A percentile compares a stretch with the other conserved stretches of the same genome.
These are phyloP conservation scores for Hippocampus guttulatus DNA, from an alignment of 2,113 vertebrate species.

Conservation along the genomic window DNA sequence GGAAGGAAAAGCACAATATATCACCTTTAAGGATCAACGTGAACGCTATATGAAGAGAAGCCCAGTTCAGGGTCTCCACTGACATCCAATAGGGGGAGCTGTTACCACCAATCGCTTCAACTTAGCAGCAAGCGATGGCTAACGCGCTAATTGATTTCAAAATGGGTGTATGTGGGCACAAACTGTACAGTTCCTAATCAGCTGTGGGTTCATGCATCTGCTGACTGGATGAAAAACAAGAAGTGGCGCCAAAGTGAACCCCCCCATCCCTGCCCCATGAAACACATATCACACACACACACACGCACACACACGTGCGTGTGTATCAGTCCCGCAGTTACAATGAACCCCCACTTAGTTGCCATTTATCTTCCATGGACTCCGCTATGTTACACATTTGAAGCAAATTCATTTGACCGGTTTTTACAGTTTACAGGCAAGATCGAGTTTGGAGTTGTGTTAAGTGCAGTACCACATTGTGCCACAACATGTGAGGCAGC, in stretches of 20 bases:
- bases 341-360: neutral
- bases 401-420: too few relatives aligned
- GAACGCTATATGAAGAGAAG: neutral
- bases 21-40: neutral
- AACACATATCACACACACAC: neutral
- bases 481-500: neutral
- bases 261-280: slow-evolving; percentile 20
- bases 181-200: neutral
- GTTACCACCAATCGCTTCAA: too few relatives aligned
- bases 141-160: neutral
- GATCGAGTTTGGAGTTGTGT: neutral
- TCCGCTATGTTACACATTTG: too few relatives aligned
- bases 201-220: neutral
- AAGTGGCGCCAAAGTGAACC: neutral
- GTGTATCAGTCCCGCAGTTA: neutral
- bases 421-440: neutral
- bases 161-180: neutral
- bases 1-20: neutral
- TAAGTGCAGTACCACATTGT: neutral
- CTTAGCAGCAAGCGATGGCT: too few relatives aligned
- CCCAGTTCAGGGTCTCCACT: too few relatives aligned
- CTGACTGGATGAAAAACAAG: neutral
- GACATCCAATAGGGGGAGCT: too few relatives aligned
- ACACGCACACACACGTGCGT: slow-evolving; percentile 7
- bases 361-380: too few relatives aligned